phyloP scores from a whole-genome alignment of 2,113 vertebrate species.

The Dermatemys mawii region DNA sequence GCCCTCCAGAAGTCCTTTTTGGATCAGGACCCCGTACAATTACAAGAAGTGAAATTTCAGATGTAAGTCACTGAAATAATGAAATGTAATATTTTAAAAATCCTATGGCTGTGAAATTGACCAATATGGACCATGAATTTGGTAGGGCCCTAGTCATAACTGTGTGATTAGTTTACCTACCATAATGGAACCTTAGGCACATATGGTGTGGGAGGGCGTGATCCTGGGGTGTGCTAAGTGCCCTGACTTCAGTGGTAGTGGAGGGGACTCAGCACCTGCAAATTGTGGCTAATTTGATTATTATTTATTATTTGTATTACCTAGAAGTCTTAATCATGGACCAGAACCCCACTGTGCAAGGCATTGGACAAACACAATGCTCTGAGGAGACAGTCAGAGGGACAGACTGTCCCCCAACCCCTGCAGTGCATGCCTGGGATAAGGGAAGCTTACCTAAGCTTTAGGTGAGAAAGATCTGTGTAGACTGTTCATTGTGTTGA shows the following conservation, averaged over 20 bases:
- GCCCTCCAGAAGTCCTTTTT: too few relatives aligned
- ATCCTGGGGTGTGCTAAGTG: neutral
- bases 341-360: too few relatives aligned
- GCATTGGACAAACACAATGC: too few relatives aligned
- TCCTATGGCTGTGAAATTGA: too few relatives aligned
- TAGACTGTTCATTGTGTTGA: neutral
- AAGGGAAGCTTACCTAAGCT: neutral
- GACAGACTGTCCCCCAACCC: neutral
- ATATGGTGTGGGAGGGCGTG: neutral
- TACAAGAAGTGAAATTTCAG: too few relatives aligned
- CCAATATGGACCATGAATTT: too few relatives aligned
- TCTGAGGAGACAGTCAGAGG: neutral
- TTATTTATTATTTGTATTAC: neutral
- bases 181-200: neutral
- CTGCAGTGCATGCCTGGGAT: neutral
- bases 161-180: neutral
- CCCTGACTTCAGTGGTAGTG: neutral
- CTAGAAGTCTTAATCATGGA: neutral
- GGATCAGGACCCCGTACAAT: too few relatives aligned
- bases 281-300: neutral
- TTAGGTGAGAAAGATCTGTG: neutral
- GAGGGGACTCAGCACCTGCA: neutral
- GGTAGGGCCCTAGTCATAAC: neutral
- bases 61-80: too few relatives aligned
- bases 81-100: too few relatives aligned